Evolutionary conservation across 2,888 invertebrate genomes (phyloP), one percentile per base, ranked within the genome.

Genomic region (Bruchidius siliquastri): DNA sequence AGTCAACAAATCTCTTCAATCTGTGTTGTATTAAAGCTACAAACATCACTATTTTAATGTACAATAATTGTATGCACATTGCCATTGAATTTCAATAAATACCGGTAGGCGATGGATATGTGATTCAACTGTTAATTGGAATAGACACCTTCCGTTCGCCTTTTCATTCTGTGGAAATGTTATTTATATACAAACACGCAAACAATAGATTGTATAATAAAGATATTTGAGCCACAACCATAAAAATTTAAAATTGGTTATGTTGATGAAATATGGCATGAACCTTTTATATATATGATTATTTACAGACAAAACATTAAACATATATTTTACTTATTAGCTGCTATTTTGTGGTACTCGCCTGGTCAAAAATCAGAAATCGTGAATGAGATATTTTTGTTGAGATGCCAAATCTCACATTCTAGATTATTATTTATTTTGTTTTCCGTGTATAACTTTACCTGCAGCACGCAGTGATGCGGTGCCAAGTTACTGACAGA

Each of bases 91-190:
- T 74, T 74, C 73, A 73, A 72, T 72, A 66, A 21, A 72, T 68
- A 67, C 72, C 70, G 72, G 74, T 73, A 74, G 72, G 70, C 75
- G 74, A 74, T 75, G 66, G 22, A 69, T 75, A 68, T 72, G 76
- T 75, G 76, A 76, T 32, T 73, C 72, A 75, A 75, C 72, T 75
- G 30, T 72, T 72, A 74, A 76, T 75, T 71, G 49, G 49, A 49
- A 49, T 49, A 49, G 49, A 49, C 49, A 49, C 49, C 74, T 76
- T 76, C 76, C 76, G 76, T 74, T 76, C 72, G 70, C 73, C 72
- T 72, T 74, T 72, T 74, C 21, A 49, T 68, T 8, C n/a, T 21
- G 22, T 67, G 30, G 26, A n/a, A 69, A 6, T 22, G 30, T 4
- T 49, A 49, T 49, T 49, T 49, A 49, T n/a, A n/a, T 49, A 13